Conservation (phyloP, 2,888 invertebrate genomes). For the Dicyrtomina minuta region DNA sequence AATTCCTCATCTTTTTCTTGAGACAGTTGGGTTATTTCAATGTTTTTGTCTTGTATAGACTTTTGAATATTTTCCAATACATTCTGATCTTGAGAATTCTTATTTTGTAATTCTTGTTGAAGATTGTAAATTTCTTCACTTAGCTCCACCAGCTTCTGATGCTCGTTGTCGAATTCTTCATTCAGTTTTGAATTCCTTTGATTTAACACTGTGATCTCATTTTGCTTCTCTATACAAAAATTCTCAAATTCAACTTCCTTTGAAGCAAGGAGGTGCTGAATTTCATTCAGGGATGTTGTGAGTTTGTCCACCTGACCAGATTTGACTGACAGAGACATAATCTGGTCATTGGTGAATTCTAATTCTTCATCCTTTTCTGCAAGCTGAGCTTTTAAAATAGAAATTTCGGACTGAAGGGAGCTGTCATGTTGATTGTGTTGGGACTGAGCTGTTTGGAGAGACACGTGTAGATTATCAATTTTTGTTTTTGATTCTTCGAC, state of each 20-base stretch:
- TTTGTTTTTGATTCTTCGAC: not conserved
- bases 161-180: not conserved
- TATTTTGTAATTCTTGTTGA: not conserved
- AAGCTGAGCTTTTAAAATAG: not conserved
- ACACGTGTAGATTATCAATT: constrained; percentile 44
- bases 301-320: constrained; percentile 40
- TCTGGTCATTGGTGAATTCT: constrained; percentile 25
- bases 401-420: not conserved
- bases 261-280: constrained; percentile 13
- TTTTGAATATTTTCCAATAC: not conserved
- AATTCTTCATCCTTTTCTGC: constrained; percentile 30
- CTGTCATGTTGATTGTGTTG: constrained; percentile 32
- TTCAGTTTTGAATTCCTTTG: not conserved
- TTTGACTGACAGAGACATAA: constrained; percentile 17
- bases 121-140: not conserved
- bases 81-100: no score
- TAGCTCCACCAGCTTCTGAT: not conserved
- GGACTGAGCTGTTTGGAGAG: constrained; percentile 49
- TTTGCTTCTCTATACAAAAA: not conserved
- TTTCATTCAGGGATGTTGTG: constrained; percentile 34
- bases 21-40: not conserved
- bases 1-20: not conserved
- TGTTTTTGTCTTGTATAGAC: not conserved
- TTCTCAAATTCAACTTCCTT: constrained; percentile 4
- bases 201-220: not conserved